Base-by-base conservation (phyloP, 1,140 invertebrate genomes). In the Thaumatotibia leucotreta region DNA sequence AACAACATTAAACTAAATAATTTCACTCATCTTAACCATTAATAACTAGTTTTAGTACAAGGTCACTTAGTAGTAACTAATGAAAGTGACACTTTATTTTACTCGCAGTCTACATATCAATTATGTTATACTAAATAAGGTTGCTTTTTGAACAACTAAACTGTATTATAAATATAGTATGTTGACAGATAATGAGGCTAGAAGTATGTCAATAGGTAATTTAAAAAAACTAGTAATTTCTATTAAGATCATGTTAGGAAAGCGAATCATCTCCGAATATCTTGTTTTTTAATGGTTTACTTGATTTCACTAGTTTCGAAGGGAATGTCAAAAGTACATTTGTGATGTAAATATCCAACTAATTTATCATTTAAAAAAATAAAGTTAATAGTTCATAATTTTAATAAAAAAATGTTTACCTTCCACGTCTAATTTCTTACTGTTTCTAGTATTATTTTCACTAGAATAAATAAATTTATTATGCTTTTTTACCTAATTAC, bases 131-230 rank as follows among this genome's bases (percentile, higher is more conserved):
- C 14, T n/a, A 6, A 4, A 20, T 45, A 45, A 45, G 0, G 17
- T 20, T 5, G n/a, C 5, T 20, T 45, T 45, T 45, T 45, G 39
- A 4, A n/a, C n/a, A n/a, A 6, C 17, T 8, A 8, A 20, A 20
- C 14, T 45, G 39, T 45, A 2, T 45, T 17, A n/a, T n/a, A 9
- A 45, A 45, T 45, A 20, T 39, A n/a, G 39, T 45, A 20, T 45
- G 24, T 24, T 31, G 52, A 27, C 27, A n/a, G 22, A 27, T 58
- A 29, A 58, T 58, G 52, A 20, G 24, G 11, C 11, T 39, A 45
- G 14, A 58, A 58, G 11, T 58, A 58, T 58, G 52, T 58, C 52
- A 58, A 27, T 58, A 31, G 52, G 52, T 29, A 58, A 58, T n/a
- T n/a, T n/a, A 23, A 29, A 2, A 9, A 58, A 58, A 58, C 52